A percentile compares a stretch with the other conserved stretches of the same genome.
Evolutionary conservation across 92 coral and sea anemone species (phyloP).

Genomic region (Hydrozoanthus gracilis): DNA sequence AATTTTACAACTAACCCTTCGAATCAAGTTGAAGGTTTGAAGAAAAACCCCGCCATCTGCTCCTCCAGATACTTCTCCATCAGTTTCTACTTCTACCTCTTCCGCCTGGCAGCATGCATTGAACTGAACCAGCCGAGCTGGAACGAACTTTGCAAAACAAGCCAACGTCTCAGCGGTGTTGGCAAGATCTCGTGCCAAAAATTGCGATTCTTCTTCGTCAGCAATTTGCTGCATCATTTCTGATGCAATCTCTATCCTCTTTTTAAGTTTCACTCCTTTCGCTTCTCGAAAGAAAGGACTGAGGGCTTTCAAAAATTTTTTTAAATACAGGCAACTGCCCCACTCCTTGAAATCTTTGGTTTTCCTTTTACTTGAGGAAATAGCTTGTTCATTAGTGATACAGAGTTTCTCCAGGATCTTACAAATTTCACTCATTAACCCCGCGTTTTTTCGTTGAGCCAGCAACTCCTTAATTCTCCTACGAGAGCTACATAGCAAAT

Average conservation of each 20-base stretch:
- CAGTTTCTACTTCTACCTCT: not conserved
- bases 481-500: not conserved
- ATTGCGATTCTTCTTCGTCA: slow-evolving; percentile 13
- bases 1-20: not conserved
- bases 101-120: slow-evolving; percentile 4
- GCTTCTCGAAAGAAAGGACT: slow-evolving; percentile 12
- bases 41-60: not conserved
- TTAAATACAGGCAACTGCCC: slow-evolving; percentile 1
- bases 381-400: not conserved
- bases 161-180: not conserved
- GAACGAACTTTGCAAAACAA: slow-evolving; percentile 25
- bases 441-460: not conserved
- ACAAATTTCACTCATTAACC: slow-evolving; percentile 26
- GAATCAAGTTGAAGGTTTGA: not conserved
- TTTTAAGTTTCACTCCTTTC: slow-evolving; percentile 14
- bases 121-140: slow-evolving; percentile 31
- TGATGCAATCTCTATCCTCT: slow-evolving; percentile 26
- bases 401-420: slow-evolving; percentile 19
- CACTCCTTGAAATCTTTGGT: not conserved
- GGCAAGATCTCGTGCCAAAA: slow-evolving; percentile 26
- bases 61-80: not conserved
- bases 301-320: not conserved
- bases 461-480: not conserved
- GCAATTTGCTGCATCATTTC: slow-evolving; percentile 19
- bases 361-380: not conserved